These are phyloP conservation scores for Clostera curtula DNA, from an alignment of 2,888 invertebrate species.

Conservation along the genomic window DNA sequence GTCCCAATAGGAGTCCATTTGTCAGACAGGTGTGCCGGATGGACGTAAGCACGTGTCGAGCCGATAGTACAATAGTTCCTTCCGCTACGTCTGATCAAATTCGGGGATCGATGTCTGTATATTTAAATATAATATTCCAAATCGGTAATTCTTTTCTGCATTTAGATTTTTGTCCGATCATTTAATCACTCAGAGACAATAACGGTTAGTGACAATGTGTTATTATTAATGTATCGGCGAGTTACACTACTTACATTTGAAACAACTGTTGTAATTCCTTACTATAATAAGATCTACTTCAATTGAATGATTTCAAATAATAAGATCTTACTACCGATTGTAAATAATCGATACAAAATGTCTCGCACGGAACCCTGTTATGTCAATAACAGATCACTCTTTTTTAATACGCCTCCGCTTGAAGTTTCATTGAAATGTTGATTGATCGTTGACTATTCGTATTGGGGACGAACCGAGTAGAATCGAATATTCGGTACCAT, in stretches of 20 bases:
- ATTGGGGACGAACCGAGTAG: conserved; percentile 35
- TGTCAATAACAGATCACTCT: conserved; percentile 7
- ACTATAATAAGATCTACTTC: no score
- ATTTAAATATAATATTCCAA: no score
- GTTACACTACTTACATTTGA: no score
- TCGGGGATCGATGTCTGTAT: conserved; percentile 20
- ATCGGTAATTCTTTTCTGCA: no score
- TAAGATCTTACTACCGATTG: no score
- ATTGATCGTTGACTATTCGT: conserved; percentile 42
- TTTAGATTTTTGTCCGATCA: conserved; percentile 12
- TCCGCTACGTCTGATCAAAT: conserved; percentile 33
- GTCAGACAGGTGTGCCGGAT: conserved; percentile 53
- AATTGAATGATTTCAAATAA: no score
- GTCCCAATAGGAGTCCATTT: conserved; percentile 31
- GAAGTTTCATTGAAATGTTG: conserved; percentile 29
- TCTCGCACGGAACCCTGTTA: conserved; percentile 10
- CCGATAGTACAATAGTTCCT: conserved; percentile 37
- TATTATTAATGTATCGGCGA: no score
- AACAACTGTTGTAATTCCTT: no score
- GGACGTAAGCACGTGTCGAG: conserved; percentile 37
- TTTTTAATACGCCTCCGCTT: conserved; percentile 18
- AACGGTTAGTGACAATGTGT: no score
- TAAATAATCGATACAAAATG: no score
- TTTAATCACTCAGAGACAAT: no score
- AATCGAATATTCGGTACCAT: conserved; percentile 32